Evolutionary conservation across 2,797 vertebrate species (phyloP), one percentile per base, ranked within the genome.

Genomic region (Argya squamiceps): DNA sequence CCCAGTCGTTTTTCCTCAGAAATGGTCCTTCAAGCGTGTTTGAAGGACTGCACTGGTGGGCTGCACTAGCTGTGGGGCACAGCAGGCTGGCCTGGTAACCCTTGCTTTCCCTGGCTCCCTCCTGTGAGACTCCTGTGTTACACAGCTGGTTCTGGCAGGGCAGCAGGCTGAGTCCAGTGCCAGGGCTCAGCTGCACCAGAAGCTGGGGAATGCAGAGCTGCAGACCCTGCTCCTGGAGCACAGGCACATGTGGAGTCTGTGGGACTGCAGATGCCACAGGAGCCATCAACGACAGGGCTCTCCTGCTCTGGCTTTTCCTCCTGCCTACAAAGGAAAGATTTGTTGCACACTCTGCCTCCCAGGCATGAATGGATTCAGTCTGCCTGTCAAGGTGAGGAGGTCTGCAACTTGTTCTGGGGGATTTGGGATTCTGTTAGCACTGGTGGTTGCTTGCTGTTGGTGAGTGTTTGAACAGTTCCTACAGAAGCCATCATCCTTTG

Each of bases 261-360:
- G 6, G 75, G 11, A 18, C 53, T 15, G 15, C 21, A 19, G 37
- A 30, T 24, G 27, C 29, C 0, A 0, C 0, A 0, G 56, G 32
- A 58, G 65, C 22, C 49, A 55, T 68, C 0, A 0, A 3, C 2
- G 1, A 21, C 44, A 44, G 23, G 50, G 19, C 62, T 74, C 55
- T 80, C 47, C 55, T 16, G 41, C 26, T 52, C 58, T 18, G 34
- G 34, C 49, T 64, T 69, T 60, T 63, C 49, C 32, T 56, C 23
- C 52, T 88, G 70, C 64, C 34, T 34, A 3, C 68, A 53, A 44
- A 29, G 26, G 59, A 39, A 26, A 8, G 53, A 44, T 71, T 30
- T 75, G 44, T 44, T 67, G 65, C 44, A 15, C 2, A 1, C 30
- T 73, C 22, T 59, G 65, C 17, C 47, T 89, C 15, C 5, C 11